A percentile compares a stretch with the other conserved stretches of the same genome.
Conservation (phyloP, 1,140 invertebrate genomes). For the Triops longicaudatus region DNA sequence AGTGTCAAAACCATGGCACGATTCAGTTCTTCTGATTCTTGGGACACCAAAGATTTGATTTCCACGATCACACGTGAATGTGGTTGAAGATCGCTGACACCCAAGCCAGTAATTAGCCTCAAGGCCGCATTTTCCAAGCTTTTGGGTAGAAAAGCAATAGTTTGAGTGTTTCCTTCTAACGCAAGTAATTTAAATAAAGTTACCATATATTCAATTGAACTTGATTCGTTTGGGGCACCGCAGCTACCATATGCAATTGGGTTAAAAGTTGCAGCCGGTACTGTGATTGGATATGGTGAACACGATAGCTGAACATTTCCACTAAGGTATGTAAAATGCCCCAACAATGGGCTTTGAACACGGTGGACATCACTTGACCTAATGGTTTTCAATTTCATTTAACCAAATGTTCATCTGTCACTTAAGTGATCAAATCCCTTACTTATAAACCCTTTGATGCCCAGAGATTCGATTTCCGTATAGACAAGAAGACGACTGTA, state of each 20-base stretch:
- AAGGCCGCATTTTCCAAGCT: slow-evolving; percentile 89
- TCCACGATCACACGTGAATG: slow-evolving; percentile 79
- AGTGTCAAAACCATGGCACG: slow-evolving; percentile 81
- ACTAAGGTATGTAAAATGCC: slow-evolving; percentile 86
- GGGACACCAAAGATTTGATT: slow-evolving; percentile 77
- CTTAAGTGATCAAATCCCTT: slow-evolving; percentile 40
- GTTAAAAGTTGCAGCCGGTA: slow-evolving; percentile 85
- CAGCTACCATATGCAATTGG: slow-evolving; percentile 76
- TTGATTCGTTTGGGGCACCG: slow-evolving; percentile 85
- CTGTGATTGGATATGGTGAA: slow-evolving; percentile 92
- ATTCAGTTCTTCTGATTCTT: slow-evolving; percentile 91
- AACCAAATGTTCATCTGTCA: slow-evolving; percentile 29
- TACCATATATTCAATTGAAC: slow-evolving; percentile 86
- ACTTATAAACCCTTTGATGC: slow-evolving; percentile 94
- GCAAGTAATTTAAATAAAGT: not conserved
- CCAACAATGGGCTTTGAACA: slow-evolving; percentile 79
- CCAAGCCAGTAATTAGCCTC: slow-evolving; percentile 79
- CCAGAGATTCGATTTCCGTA: slow-evolving; percentile 91
- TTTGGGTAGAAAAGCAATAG: slow-evolving; percentile 32
- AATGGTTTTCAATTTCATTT: slow-evolving; percentile 35
- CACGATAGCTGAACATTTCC: slow-evolving; percentile 92
- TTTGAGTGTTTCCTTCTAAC: slow-evolving; percentile 19
- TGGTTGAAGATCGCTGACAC: slow-evolving; percentile 82
- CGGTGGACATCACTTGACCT: slow-evolving; percentile 78
- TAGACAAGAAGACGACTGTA: slow-evolving; percentile 88